Evolutionary conservation across 2,888 invertebrate species (phyloP).

Genomic region (Homarus gammarus): DNA sequence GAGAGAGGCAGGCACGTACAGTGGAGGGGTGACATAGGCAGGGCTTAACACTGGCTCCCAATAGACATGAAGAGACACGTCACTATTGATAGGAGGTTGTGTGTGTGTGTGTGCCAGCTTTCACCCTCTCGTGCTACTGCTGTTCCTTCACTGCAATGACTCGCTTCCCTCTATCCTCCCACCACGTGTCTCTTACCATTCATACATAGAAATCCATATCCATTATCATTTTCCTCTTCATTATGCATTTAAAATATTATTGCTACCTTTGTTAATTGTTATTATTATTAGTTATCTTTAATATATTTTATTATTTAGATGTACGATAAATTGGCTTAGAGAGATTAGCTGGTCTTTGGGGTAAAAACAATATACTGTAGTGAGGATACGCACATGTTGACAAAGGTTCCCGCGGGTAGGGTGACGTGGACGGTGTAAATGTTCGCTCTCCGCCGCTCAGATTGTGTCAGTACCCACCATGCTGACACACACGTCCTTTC

Average conservation of each 20-base stretch:
- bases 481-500: neutral
- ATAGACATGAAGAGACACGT: too few relatives aligned
- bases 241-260: constrained; percentile 17
- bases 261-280: neutral
- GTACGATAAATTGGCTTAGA: too few relatives aligned
- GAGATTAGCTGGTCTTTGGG: too few relatives aligned
- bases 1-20: neutral
- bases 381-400: neutral
- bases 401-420: neutral
- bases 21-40: too few relatives aligned
- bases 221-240: neutral
- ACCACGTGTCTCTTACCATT: neutral
- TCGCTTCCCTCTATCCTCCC: neutral
- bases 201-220: neutral
- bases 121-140: neutral
- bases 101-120: too few relatives aligned
- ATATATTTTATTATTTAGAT: neutral
- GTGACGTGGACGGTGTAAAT: neutral
- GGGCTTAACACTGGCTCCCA: too few relatives aligned
- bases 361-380: too few relatives aligned
- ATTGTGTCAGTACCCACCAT: neutral
- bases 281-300: neutral
- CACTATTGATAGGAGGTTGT: too few relatives aligned
- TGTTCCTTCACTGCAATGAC: neutral
- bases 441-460: neutral